These are phyloP conservation scores for Corticium candelabrum DNA, from an alignment of 37 sponge, comb jelly and placozoan genomes.

Conservation along the genomic window DNA sequence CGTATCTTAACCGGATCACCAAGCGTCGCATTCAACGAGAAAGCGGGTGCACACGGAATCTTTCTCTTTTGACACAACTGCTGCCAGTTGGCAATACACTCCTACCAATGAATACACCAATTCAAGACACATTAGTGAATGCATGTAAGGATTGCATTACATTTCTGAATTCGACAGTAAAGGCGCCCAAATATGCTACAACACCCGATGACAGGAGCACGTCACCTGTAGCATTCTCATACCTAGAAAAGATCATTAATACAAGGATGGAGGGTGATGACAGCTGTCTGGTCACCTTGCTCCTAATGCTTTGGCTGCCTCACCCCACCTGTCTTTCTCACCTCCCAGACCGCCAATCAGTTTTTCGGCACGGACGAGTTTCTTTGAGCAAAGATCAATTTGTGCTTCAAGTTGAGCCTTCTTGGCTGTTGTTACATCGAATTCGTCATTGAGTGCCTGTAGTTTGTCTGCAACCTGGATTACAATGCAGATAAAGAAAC, in stretches of 20 bases:
- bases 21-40: slow-evolving; percentile 74
- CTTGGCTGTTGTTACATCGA: slow-evolving; percentile 68
- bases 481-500: background rate
- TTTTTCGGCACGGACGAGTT: slow-evolving; percentile 90
- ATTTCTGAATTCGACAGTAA: slow-evolving; percentile 88
- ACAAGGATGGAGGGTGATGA: background rate
- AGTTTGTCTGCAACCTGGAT: slow-evolving; percentile 72
- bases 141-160: slow-evolving; percentile 2
- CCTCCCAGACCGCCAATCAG: slow-evolving; percentile 96
- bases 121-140: background rate
- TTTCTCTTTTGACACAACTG: slow-evolving; percentile 58
- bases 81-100: slow-evolving; percentile 77
- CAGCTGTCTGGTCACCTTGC: slow-evolving; percentile 23
- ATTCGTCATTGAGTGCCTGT: slow-evolving; percentile 79
- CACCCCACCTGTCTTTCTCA: slow-evolving; percentile 91
- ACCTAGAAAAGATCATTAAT: slow-evolving; percentile 27
- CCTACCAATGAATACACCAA: slow-evolving; percentile 2
- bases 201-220: slow-evolving; percentile 90
- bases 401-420: slow-evolving; percentile 64
- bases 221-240: slow-evolving; percentile 85
- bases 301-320: slow-evolving; percentile 75
- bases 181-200: slow-evolving; percentile 95
- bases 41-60: slow-evolving; percentile 63
- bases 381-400: slow-evolving; percentile 89
- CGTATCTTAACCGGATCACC: slow-evolving; percentile 95